A percentile compares a stretch with the other conserved stretches of the same genome.
phyloP scores from a whole-genome alignment of 2,113 vertebrate genomes.

The Xyrauchen texanus region DNA sequence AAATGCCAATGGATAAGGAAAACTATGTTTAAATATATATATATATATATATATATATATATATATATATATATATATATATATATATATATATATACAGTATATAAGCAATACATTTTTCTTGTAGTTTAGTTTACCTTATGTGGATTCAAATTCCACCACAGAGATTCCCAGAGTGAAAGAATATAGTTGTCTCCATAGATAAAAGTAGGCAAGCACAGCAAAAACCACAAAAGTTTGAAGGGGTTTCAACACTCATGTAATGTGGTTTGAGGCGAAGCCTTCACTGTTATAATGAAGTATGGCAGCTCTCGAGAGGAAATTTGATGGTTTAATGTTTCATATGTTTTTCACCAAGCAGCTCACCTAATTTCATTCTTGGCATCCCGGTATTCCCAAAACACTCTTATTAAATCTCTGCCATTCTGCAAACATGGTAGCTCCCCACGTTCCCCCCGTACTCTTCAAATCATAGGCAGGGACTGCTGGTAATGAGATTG shows the following conservation, averaged over 20 bases:
- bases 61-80: too few species aligned
- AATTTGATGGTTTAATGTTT: slow-evolving; percentile 55
- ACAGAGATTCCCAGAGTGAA: background rate
- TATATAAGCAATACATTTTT: too few species aligned
- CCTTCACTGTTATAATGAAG: slow-evolving; percentile 65
- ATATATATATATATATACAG: too few species aligned
- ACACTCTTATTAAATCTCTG: slow-evolving; percentile 62
- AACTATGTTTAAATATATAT: too few species aligned
- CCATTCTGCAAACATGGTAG: slow-evolving; percentile 53
- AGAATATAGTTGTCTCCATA: background rate
- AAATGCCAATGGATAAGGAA: too few species aligned
- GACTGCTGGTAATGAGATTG: slow-evolving; percentile 64
- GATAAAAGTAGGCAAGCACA: slow-evolving; percentile 5
- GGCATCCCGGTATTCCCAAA: slow-evolving; percentile 60
- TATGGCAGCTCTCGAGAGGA: slow-evolving; percentile 57
- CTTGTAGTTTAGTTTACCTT: too few species aligned
- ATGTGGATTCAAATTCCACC: too few species aligned
- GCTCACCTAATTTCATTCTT: slow-evolving; percentile 52
- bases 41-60: too few species aligned
- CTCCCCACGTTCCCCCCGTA: slow-evolving; percentile 21
- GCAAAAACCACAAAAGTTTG: slow-evolving; percentile 40
- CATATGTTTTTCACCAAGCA: slow-evolving; percentile 51
- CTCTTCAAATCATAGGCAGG: slow-evolving; percentile 47
- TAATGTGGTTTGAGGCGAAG: slow-evolving; percentile 39
- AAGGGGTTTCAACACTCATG: slow-evolving; percentile 18